Base-by-base conservation (phyloP, 2,888 invertebrate genomes). In the Spilosoma lubricipeda region DNA sequence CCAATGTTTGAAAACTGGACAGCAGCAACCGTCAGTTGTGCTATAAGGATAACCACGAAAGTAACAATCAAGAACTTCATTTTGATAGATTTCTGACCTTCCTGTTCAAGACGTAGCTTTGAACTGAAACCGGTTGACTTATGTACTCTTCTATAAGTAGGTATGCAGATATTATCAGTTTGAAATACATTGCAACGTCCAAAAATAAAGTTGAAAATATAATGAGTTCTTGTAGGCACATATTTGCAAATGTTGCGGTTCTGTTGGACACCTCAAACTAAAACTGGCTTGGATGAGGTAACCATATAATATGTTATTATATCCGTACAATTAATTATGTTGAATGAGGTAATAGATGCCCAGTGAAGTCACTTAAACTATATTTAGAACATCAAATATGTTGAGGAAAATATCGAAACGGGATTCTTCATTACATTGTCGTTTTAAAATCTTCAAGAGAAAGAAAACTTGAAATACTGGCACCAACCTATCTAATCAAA, bases 11-110 rank as follows among this genome's bases (percentile, higher is more conserved):
- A 59, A 45, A 67, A 67, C 2, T 42, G 45, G 11, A 33, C 18
- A n/a, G 42, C 39, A 45, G 72, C 42, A 39, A 52, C 13, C 8
- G 67, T 39, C 11, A 72, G 67, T 27, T 72, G 72, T 42, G 42
- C 52, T 0, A 59, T 30, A 13, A 72, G 72, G 23, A 72, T 20
- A 9, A 67, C 39, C 9, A 56, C 42, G 9, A 52, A 67, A 42
- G 67, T 4, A n/a, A 39, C 72, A 18, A n/a, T 23, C 20, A 72
- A 42, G 33, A 72, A 15, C 72, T 67, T 72, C 72, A 72, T 72
- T 7, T 9, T 66, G 42, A 59, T 13, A 5, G 39, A 71, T 27
- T 18, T 67, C 27, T 7, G 59, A 56, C 33, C 30, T 42, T 67
- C 33, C 39, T 23, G 30, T 15, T 23, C 52, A 23, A 67, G 27